These are phyloP conservation scores for Aurelia sp. DNA, from an alignment of 30 jellyfish, hydroid and myxozoan genomes.

Conservation along the genomic window DNA sequence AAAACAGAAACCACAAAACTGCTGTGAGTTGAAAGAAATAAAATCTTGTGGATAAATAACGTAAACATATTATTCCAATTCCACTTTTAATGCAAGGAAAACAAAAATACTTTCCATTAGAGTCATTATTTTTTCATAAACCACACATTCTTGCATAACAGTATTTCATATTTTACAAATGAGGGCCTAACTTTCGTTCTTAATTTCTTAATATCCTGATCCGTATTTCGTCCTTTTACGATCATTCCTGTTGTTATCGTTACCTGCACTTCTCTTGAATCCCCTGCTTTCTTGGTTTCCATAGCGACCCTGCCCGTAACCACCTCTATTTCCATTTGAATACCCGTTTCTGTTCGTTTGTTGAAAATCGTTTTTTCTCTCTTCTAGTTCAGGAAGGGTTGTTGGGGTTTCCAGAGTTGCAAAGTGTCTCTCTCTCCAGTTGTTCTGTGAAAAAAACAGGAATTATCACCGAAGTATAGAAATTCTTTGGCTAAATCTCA, in stretches of 20 bases:
- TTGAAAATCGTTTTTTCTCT: slow-evolving; percentile 29
- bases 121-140: not conserved
- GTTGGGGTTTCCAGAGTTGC: slow-evolving; percentile 88
- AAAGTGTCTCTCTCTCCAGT: slow-evolving; percentile 87
- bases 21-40: no score
- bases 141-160: not conserved
- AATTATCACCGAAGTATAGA: not conserved
- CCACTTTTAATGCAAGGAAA: no score
- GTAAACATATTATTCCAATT: no score
- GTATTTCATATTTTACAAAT: no score
- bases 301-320: slow-evolving; percentile 14
- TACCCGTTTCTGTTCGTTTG: not conserved
- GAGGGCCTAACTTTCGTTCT: no score
- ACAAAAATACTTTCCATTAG: no score
- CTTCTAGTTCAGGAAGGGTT: slow-evolving; percentile 88
- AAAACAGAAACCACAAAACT: no score
- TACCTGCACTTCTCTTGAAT: slow-evolving; percentile 7
- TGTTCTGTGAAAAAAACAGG: slow-evolving; percentile 56
- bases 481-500: no score
- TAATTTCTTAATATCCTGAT: not conserved
- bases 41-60: no score
- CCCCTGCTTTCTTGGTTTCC: slow-evolving; percentile 27
- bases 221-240: slow-evolving; percentile 44
- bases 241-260: slow-evolving; percentile 27
- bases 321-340: slow-evolving; percentile 33